These are phyloP conservation scores for Colius striatus DNA, from an alignment of 2,113 vertebrate genomes.

Conservation along the genomic window DNA sequence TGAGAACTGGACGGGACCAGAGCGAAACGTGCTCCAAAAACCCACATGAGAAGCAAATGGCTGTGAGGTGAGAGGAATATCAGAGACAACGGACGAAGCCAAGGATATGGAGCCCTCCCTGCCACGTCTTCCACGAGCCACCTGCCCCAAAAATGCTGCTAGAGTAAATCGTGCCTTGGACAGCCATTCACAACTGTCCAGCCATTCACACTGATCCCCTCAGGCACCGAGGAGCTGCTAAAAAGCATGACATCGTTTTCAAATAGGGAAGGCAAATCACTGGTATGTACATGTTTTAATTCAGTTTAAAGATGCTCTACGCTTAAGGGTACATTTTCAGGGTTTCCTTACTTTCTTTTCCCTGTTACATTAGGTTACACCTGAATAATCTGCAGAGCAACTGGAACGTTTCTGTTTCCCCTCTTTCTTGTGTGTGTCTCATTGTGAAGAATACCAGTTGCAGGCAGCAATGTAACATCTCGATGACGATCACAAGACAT, in stretches of 20 bases:
- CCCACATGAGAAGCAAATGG: rapidly evolving
- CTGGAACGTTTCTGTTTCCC: conserved; percentile 36
- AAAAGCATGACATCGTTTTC: neutral
- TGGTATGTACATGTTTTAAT: conserved; percentile 70
- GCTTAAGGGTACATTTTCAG: conserved; percentile 63
- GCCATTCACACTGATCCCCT: rapidly evolving
- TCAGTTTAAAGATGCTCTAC: conserved; percentile 71
- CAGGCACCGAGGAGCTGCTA: neutral
- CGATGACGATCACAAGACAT: conserved; percentile 78
- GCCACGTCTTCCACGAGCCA: rapidly evolving
- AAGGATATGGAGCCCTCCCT: neutral
- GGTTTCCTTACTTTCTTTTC: neutral
- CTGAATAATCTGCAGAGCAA: conserved; percentile 78
- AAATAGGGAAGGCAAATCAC: conserved; percentile 50
- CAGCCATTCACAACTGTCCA: neutral
- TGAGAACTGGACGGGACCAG: rapidly evolving
- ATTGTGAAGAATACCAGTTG: conserved; percentile 59
- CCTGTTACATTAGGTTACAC: conserved; percentile 63
- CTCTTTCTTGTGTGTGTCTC: neutral
- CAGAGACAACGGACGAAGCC: neutral
- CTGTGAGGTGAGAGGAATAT: neutral
- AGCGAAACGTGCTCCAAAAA: neutral
- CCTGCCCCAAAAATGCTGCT: neutral
- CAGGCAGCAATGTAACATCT: conserved; percentile 75
- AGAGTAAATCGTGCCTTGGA: neutral